These are phyloP conservation scores for Euura lappo DNA, from an alignment of 1,140 invertebrate genomes.

Conservation along the genomic window DNA sequence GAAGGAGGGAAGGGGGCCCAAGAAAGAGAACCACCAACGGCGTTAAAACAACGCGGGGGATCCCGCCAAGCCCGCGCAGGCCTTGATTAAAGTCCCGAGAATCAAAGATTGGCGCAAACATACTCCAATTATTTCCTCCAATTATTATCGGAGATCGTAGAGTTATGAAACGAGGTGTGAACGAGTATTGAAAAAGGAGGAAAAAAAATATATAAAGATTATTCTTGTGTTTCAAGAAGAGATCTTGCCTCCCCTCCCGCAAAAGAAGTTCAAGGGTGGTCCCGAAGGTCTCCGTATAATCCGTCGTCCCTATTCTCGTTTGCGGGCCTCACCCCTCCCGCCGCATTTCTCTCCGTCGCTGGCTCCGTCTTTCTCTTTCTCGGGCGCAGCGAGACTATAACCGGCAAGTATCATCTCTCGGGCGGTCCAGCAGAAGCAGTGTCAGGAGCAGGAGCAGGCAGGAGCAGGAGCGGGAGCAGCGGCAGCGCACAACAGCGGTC, in stretches of 20 bases:
- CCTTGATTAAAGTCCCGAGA: no score
- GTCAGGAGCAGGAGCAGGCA: not conserved
- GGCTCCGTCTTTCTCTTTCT: not conserved
- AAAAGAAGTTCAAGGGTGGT: not conserved
- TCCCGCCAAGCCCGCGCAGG: not conserved
- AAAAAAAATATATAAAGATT: not conserved
- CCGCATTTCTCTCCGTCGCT: constrained; percentile 4
- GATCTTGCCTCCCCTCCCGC: no score
- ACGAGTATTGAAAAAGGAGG: not conserved
- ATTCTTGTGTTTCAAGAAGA: not conserved
- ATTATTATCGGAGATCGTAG: no score
- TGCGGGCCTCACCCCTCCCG: constrained; percentile 8
- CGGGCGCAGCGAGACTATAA: constrained; percentile 11
- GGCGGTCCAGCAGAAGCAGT: constrained; percentile 6
- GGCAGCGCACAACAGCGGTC: not conserved
- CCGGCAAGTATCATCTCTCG: not conserved
- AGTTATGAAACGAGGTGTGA: not conserved
- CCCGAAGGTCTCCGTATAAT: constrained; percentile 11
- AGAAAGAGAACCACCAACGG: constrained; percentile 34
- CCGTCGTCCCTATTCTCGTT: constrained; percentile 6
- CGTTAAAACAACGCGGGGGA: constrained; percentile 3
- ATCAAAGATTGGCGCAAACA: no score
- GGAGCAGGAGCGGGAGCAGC: not conserved
- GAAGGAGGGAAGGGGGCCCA: constrained; percentile 53
- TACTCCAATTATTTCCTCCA: not conserved